Conservation (phyloP, 2,888 invertebrate genomes). For the Encarsia formosa region DNA sequence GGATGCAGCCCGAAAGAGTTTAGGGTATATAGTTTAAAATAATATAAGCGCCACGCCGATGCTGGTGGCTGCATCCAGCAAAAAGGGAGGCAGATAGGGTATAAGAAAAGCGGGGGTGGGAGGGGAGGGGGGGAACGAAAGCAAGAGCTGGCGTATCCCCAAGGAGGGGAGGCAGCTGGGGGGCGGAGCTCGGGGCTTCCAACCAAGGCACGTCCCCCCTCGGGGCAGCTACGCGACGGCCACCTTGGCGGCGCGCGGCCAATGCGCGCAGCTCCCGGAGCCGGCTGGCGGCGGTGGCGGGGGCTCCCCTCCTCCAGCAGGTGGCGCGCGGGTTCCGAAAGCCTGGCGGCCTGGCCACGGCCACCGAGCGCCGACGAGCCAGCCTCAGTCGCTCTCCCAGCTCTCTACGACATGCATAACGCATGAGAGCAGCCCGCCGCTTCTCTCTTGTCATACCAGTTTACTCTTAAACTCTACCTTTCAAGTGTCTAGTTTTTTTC, state of each 20-base stretch:
- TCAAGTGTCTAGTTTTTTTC: too few species aligned
- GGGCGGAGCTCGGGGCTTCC: constrained; percentile 29
- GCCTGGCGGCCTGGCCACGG: too few species aligned
- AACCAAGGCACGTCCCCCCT: constrained; percentile 42
- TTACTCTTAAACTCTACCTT: too few species aligned
- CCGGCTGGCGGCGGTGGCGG: neutral
- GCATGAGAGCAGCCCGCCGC: constrained; percentile 56
- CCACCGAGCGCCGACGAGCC: constrained; percentile 40
- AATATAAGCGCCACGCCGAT: too few species aligned
- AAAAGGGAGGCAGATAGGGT: neutral
- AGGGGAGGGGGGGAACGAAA: neutral
- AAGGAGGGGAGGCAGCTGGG: constrained; percentile 21
- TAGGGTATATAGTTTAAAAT: too few species aligned
- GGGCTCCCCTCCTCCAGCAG: constrained; percentile 15
- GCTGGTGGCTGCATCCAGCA: too few species aligned
- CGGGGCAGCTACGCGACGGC: constrained; percentile 49
- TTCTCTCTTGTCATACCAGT: too few species aligned
- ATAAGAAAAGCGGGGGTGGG: constrained; percentile 3
- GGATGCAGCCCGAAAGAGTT: too few species aligned
- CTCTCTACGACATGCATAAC: constrained; percentile 57
- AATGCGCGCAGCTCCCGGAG: constrained; percentile 42
- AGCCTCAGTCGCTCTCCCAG: constrained; percentile 56
- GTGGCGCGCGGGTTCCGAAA: constrained; percentile 29
- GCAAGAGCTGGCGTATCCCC: neutral
- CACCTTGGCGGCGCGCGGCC: constrained; percentile 46